Percentiles rank a stretch among this genome's conserved stretches.
These are phyloP conservation scores for Anniella stebbinsi DNA, from an alignment of 2,797 vertebrate genomes.

Conservation along the genomic window DNA sequence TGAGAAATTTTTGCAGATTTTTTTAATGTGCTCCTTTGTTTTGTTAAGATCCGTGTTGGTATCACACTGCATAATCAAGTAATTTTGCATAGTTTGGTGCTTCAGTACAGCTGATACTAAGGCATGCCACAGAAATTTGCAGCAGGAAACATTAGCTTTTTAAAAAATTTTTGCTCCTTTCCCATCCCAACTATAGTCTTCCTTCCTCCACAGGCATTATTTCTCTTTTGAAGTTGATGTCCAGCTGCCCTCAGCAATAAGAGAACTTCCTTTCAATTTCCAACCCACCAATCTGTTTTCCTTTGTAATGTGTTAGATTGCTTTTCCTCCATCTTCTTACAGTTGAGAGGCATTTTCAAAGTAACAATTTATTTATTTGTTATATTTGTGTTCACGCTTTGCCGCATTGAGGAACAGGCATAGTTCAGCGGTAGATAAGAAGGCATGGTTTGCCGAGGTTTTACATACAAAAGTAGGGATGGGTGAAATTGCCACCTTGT, in stretches of 20 bases:
- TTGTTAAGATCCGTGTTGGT: constrained; percentile 9
- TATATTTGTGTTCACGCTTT: not conserved
- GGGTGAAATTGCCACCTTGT: too few relatives aligned
- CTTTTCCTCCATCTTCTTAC: not conserved
- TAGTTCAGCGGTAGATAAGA: not conserved
- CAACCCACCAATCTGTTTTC: not conserved
- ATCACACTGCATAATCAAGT: accelerated
- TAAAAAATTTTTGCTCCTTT: constrained; percentile 11
- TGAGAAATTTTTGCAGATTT: not conserved
- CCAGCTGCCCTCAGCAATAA: not conserved
- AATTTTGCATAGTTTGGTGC: not conserved
- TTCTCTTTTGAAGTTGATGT: not conserved
- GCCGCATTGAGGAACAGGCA: not conserved
- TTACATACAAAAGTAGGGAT: not conserved
- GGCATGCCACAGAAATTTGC: not conserved
- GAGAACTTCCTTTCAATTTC: not conserved
- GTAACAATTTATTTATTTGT: not conserved
- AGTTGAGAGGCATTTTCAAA: not conserved
- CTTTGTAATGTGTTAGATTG: not conserved
- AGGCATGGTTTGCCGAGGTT: not conserved
- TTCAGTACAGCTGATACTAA: not conserved
- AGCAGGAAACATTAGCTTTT: constrained; percentile 6
- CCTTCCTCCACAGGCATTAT: constrained; percentile 2
- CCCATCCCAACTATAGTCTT: not conserved
- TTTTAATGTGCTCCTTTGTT: not conserved